phyloP scores from a whole-genome alignment of 2,797 vertebrate species.

The Notamacropus eugenii region DNA sequence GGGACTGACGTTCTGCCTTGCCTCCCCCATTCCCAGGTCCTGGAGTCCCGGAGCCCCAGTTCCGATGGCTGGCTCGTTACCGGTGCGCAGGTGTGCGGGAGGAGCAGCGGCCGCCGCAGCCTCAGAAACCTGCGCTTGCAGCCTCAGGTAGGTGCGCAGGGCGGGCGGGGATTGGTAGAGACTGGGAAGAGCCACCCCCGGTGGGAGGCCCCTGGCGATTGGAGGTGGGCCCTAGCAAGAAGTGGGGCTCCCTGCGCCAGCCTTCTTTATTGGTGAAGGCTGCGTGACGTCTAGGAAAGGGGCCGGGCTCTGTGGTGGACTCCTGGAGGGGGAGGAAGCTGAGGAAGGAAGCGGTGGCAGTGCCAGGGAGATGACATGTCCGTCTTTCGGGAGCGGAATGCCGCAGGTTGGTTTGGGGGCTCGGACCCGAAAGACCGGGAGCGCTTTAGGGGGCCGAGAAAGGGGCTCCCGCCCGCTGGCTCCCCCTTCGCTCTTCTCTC shows the following conservation, averaged over 20 bases:
- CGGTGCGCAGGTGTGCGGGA: slow-evolving; percentile 14
- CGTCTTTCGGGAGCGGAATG: slow-evolving; percentile 60
- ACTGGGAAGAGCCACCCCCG: slow-evolving; percentile 57
- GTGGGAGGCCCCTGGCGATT: slow-evolving; percentile 27
- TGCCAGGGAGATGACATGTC: slow-evolving; percentile 76
- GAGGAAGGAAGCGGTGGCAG: slow-evolving; percentile 31
- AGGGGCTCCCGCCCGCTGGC: background rate
- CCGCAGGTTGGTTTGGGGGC: slow-evolving; percentile 62
- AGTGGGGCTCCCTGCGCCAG: slow-evolving; percentile 21
- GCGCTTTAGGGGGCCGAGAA: background rate
- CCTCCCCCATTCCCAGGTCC: slow-evolving; percentile 58
- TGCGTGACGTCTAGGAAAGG: background rate
- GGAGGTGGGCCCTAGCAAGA: background rate
- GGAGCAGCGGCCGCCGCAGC: slow-evolving; percentile 11
- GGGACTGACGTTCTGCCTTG: slow-evolving; percentile 4
- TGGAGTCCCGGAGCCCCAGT: slow-evolving; percentile 79
- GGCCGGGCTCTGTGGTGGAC: background rate
- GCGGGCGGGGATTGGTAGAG: slow-evolving; percentile 57
- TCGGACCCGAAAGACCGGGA: background rate
- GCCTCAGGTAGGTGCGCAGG: slow-evolving; percentile 3
- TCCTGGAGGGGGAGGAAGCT: slow-evolving; percentile 66
- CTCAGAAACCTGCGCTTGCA: background rate
- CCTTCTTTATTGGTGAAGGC: slow-evolving; percentile 53
- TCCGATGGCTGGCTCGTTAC: slow-evolving; percentile 89
- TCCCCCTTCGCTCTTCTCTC: background rate